Conservation (phyloP, 2,113 vertebrate genomes). For the Proteles cristata region DNA sequence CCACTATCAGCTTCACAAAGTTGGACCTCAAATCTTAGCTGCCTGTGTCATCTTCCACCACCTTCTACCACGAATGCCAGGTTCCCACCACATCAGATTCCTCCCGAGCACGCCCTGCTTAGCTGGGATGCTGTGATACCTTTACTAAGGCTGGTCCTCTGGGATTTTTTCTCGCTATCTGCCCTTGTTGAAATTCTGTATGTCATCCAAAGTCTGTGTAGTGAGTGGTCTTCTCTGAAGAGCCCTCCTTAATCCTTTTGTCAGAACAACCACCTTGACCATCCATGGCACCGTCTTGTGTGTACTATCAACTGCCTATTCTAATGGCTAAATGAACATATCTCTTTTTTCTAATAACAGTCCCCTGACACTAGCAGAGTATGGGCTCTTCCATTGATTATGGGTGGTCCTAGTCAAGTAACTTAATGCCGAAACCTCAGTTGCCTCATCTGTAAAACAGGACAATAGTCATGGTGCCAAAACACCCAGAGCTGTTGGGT, state of each 20-base stretch:
- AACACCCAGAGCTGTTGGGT: background rate
- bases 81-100: background rate
- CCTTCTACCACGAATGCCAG: background rate
- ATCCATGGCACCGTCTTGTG: background rate
- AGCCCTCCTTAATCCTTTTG: background rate
- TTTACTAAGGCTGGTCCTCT: background rate
- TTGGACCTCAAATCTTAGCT: background rate
- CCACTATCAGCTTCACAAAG: background rate
- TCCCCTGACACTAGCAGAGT: background rate
- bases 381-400: background rate
- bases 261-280: background rate
- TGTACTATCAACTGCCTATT: background rate
- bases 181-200: background rate
- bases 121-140: background rate
- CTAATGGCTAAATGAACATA: background rate
- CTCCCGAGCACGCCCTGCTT: background rate
- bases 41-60: background rate
- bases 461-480: background rate
- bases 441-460: background rate
- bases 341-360: background rate
- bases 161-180: background rate
- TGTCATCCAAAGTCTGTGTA: slow-evolving; percentile 1
- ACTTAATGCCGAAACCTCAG: background rate
- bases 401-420: background rate
- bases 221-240: background rate